Base-by-base conservation (phyloP, 2,113 vertebrate genomes). In the Triplophysa rosa region DNA sequence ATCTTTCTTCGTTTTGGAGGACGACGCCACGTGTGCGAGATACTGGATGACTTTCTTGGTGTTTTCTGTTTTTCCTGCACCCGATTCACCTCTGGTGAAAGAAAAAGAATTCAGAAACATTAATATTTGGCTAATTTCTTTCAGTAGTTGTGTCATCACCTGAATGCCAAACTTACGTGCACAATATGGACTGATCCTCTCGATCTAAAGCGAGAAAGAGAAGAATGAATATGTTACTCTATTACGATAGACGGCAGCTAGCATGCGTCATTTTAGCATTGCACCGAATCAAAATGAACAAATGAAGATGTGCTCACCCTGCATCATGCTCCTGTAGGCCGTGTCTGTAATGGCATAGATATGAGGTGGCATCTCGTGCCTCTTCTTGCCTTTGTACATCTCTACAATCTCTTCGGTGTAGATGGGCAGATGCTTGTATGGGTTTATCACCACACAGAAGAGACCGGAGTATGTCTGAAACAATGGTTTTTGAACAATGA, bases 351-450 rank as follows among this genome's bases (percentile, higher is more conserved):
- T 95, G 11, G 96, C 95, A 0, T 97, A 97, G 88, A 97, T 95
- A 67, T 97, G 95, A 2, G 95, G 95, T 0, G 95, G 95, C 91
- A 96, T 94, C 87, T 97, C 96, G 0, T 97, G 95, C 21, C 96
- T 94, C 84, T 96, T 97, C 90, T 96, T 97, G 86, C 96, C 96
- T 71, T 93, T 94, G 86, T 97, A 97, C 95, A 97, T 97, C 80
- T 95, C 94, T 67, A 97, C 91, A 0, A 97, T 97, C 16, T 95
- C 94, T 79, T 97, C 96, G 0, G 91, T 92, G 79, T 97, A 97
- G 92, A 97, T 97, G 81, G 96, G 96, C 68, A 96, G 87, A 83
- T 95, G 85, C 88, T 96, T 97, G 87, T 97, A 97, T 0, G 96
- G 96, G 85, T 97, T 97, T 85, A 97, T 92, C 80, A 97, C 95